These are phyloP conservation scores for Malacosoma neustria DNA, from an alignment of 2,888 invertebrate species.

Conservation along the genomic window DNA sequence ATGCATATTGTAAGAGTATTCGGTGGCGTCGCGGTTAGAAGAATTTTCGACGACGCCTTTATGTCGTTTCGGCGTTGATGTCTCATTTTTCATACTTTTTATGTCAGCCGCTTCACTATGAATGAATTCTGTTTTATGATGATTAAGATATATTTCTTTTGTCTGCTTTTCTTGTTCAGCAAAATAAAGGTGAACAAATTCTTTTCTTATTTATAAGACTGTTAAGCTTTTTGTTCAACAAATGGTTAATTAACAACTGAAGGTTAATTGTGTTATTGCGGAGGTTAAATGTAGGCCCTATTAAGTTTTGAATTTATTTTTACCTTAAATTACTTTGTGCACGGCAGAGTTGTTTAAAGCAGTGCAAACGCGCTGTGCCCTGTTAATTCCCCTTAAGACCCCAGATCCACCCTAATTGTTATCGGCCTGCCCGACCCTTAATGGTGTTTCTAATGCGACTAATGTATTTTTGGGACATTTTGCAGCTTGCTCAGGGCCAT, in stretches of 20 bases:
- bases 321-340: constrained; percentile 5
- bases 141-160: constrained; percentile 32
- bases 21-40: constrained; percentile 42
- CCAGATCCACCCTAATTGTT: constrained; percentile 70
- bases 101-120: constrained; percentile 49
- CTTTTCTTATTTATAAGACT: constrained; percentile 1
- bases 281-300: neutral
- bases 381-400: constrained; percentile 68
- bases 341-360: constrained; percentile 34
- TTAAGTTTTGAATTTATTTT: neutral
- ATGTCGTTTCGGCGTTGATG: constrained; percentile 46
- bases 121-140: constrained; percentile 45
- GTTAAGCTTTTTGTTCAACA: neutral
- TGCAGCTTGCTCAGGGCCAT: constrained; percentile 70
- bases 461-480: constrained; percentile 74
- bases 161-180: constrained; percentile 16
- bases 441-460: constrained; percentile 71
- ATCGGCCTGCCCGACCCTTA: constrained; percentile 62
- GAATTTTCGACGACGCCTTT: constrained; percentile 55
- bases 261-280: neutral
- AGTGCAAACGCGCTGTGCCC: constrained; percentile 52
- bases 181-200: constrained; percentile 4
- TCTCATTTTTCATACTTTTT: constrained; percentile 56
- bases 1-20: constrained; percentile 70
- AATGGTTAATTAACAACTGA: neutral